Percentiles rank a stretch among this genome's conserved stretches.
Evolutionary conservation across 2,113 vertebrate genomes (phyloP).

Genomic region (Apodemus speciosus): DNA sequence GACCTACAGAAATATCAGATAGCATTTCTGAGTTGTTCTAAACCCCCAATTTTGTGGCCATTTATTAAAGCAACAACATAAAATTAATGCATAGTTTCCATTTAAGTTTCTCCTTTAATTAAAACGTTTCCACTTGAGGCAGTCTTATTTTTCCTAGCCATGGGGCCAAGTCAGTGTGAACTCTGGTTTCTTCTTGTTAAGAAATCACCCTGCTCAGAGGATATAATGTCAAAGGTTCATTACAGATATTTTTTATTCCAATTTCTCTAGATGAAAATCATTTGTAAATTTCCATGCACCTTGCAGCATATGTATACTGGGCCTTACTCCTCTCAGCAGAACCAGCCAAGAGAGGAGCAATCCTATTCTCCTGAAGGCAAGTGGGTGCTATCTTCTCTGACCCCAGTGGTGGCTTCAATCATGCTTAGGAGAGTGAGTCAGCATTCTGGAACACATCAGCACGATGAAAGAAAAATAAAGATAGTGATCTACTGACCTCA

Average conservation of each 20-base stretch:
- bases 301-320: background rate
- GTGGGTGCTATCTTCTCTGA: background rate
- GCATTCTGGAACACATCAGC: conserved; percentile 46
- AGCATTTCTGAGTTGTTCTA: background rate
- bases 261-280: conserved; percentile 5
- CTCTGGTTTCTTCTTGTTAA: conserved; percentile 9
- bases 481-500: conserved; percentile 12
- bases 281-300: background rate
- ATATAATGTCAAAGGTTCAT: conserved; percentile 39
- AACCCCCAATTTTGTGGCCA: background rate
- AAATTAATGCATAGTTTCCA: background rate
- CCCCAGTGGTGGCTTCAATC: conserved; percentile 1
- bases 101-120: conserved; percentile 27
- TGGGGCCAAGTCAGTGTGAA: background rate
- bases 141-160: background rate
- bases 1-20: background rate
- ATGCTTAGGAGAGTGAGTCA: background rate
- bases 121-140: conserved; percentile 35
- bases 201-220: background rate
- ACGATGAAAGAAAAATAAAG: conserved; percentile 19
- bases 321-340: background rate
- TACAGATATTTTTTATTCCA: background rate
- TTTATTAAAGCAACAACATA: background rate
- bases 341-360: background rate
- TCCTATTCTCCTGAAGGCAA: background rate